Percentiles rank a stretch among this genome's conserved stretches.
These are phyloP conservation scores for Zaprionus nigranus DNA, from an alignment of 1,140 invertebrate species.

Conservation along the genomic window DNA sequence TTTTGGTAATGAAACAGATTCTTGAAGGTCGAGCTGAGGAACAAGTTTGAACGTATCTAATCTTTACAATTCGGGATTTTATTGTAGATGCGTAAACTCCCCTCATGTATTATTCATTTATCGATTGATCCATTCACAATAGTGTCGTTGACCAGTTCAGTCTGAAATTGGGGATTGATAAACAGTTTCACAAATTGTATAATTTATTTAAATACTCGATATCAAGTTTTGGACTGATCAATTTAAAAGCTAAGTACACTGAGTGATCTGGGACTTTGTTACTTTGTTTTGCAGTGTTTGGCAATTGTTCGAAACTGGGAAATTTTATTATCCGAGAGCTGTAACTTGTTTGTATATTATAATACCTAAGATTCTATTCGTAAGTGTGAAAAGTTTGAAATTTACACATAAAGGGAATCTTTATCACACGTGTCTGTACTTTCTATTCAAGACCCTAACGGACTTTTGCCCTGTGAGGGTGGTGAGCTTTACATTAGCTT, in stretches of 20 bases:
- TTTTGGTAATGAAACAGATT: neutral
- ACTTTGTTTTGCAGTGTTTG: neutral
- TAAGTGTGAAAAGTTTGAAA: neutral
- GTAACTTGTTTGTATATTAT: neutral
- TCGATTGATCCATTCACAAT: neutral
- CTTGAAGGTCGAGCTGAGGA: neutral
- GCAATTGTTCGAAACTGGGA: neutral
- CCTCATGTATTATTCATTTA: neutral
- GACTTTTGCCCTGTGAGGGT: neutral
- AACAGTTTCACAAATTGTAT: neutral
- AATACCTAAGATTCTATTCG: neutral
- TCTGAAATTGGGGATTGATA: neutral
- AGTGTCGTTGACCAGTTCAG: neutral
- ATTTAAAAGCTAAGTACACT: neutral
- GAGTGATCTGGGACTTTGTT: neutral
- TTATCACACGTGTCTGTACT: neutral
- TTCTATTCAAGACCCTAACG: neutral
- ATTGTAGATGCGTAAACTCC: neutral
- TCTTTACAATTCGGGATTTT: neutral
- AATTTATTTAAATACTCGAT: neutral
- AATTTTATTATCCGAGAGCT: neutral
- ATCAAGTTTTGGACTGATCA: neutral
- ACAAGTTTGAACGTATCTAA: neutral
- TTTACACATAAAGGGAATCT: neutral
- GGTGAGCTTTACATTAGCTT: neutral